Base-by-base conservation (phyloP, 2,888 invertebrate genomes). In the Acrobasis consociella region DNA sequence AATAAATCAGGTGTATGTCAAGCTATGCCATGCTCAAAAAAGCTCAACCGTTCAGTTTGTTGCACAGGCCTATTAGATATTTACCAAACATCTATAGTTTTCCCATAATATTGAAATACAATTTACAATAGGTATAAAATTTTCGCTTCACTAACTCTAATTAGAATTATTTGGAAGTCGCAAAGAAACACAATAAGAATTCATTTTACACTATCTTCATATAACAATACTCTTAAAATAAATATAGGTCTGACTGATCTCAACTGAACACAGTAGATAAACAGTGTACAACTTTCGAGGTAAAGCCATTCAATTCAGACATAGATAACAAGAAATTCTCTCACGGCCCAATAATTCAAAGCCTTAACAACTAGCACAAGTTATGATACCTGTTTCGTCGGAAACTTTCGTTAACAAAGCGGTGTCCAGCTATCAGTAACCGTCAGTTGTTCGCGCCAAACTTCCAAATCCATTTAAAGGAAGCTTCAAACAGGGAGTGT, bases 381-480 rank as follows among this genome's bases (percentile, higher is more conserved):
- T 62, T 62, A 62, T 62, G 62, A 62, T 55, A 62, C 31, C 62
- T 62, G 53, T 46, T 62, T 37, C 46, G 55, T 62, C 38, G 13
- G 55, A 62, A 62, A 69, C 46, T 60, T 58, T 58, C 58, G 59
- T 65, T 62, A 52, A 65, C 49, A 55, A 75, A 69, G 69, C 69
- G 69, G 64, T 80, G 86, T 79, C 85, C 86, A 77, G 80, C 83
- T 90, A 91, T 91, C 89, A 84, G 82, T 71, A 74, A 74, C 72
- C 77, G 74, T 73, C 90, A 89, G 87, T 74, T 82, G 81, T 83
- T 82, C 82, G 78, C 80, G 78, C 75, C 81, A 86, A 90, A 88
- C 83, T 87, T 84, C 75, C 73, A 83, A 89, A 88, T 81, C 87
- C 83, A 78, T 90, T 86, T 85, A 82, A 89, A 86, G 73, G 74